Base-by-base conservation (phyloP, 2,797 vertebrate genomes). In the Neosalanx taihuensis region DNA sequence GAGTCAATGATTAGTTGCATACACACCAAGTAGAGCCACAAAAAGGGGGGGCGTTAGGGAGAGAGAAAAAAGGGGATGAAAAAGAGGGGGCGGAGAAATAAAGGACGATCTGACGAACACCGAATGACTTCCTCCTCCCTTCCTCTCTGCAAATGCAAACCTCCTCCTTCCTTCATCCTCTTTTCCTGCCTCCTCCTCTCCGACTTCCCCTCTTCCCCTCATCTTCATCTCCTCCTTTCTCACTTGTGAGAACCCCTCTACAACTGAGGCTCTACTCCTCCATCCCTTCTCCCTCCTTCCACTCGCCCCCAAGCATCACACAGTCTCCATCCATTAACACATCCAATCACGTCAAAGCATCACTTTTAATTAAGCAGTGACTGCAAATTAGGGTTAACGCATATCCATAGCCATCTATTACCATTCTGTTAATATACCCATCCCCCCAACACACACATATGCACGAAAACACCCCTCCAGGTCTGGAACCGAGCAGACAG, bases 311-410 rank as follows among this genome's bases (percentile, higher is more conserved):
- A 46, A 46, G 41, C 41, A 0, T 46, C 41, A 12, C 81, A 75
- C 65, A 69, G 77, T 74, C 77, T 80, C 70, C 77, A 87, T 88
- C 82, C 75, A 84, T 88, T 86, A 86, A 67, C 10, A 66, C 71
- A 71, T 76, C 41, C 84, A 89, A 89, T 88, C 88, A 86, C 76
- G 70, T 72, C 20, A 72, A 78, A 17, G 57, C 67, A 88, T 85
- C 78, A n/a, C 86, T 85, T 86, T 86, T 88, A 88, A 90, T 89
- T 87, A 88, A 88, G 87, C 69, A 81, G 70, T 76, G 84, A 79
- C 78, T 80, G 79, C 67, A 72, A 87, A 89, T 88, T 85, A 88
- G 79, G 76, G 75, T 77, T 72, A 61, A 64, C 76, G 85, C 71
- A 60, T 67, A 85, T 79, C 76, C 82, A 13, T 41, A 41, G 81